phyloP scores from a whole-genome alignment of 2,888 invertebrate genomes.

The Mimumesa dahlbomi region DNA sequence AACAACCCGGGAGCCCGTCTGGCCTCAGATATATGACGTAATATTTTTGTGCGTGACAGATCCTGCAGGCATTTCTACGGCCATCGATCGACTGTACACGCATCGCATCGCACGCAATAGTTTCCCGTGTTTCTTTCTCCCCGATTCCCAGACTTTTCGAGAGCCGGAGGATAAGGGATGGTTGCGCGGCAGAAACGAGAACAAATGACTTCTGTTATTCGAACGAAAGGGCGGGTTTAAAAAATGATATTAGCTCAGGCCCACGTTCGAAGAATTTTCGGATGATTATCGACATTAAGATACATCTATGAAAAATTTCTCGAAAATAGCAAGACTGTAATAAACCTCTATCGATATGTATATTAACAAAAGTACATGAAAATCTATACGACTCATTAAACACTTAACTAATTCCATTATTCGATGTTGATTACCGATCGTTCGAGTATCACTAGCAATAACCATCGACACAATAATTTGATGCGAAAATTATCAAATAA shows the following conservation, averaged over 20 bases:
- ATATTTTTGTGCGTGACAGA: slow-evolving; percentile 77
- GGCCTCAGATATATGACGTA: slow-evolving; percentile 74
- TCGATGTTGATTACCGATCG: too few relatives aligned
- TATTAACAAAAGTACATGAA: too few relatives aligned
- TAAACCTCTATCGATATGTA: too few relatives aligned
- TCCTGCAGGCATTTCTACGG: slow-evolving; percentile 70
- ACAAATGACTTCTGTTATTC: slow-evolving; percentile 20
- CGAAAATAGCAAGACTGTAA: too few relatives aligned
- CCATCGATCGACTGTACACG: slow-evolving; percentile 70
- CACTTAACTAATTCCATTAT: too few relatives aligned
- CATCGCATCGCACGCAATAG: slow-evolving; percentile 61
- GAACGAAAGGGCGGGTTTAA: not conserved
- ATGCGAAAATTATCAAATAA: not conserved
- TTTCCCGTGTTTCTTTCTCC: slow-evolving; percentile 23
- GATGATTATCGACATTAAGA: too few relatives aligned
- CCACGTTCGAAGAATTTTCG: too few relatives aligned
- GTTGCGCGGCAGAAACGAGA: slow-evolving; percentile 6
- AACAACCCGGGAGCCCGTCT: slow-evolving; percentile 74
- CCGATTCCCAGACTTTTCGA: not conserved
- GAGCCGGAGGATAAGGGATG: not conserved
- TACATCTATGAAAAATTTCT: too few relatives aligned
- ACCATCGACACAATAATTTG: too few relatives aligned
- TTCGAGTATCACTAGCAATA: too few relatives aligned
- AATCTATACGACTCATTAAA: too few relatives aligned
- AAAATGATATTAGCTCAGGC: slow-evolving; percentile 11